Conservation (phyloP, 2,888 invertebrate genomes). For the Empis stercorea region DNA sequence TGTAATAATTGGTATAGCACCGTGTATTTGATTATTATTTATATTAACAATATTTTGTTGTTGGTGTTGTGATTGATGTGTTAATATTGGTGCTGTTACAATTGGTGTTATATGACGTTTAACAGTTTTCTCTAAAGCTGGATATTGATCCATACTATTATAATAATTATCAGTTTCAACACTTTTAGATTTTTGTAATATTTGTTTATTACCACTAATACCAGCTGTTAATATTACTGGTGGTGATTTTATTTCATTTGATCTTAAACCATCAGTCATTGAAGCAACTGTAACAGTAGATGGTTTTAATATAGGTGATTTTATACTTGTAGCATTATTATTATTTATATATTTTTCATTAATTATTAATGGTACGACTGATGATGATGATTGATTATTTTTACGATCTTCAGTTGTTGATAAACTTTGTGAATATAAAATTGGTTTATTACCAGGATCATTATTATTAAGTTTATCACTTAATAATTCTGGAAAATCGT, state of each 20-base stretch:
- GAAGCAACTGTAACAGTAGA: too few species aligned
- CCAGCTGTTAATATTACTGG: too few species aligned
- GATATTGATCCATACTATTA: conserved; percentile 36
- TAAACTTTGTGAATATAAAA: conserved; percentile 25
- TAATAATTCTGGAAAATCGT: conserved; percentile 23
- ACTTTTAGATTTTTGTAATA: conserved; percentile 33
- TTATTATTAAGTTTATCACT: conserved; percentile 9
- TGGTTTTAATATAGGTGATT: too few species aligned
- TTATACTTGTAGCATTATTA: too few species aligned
- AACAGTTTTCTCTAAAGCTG: conserved; percentile 36
- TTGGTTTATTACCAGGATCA: conserved; percentile 13
- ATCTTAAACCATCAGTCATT: too few species aligned
- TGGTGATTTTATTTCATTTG: too few species aligned
- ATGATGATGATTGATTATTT: too few species aligned
- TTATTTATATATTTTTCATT: too few species aligned
- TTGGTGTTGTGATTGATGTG: neutral
- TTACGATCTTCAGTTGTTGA: conserved; percentile 9
- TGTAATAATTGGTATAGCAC: neutral
- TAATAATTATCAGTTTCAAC: conserved; percentile 30
- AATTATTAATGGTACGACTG: too few species aligned
- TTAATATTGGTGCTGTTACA: conserved; percentile 3
- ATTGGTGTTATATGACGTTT: conserved; percentile 29
- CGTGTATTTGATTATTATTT: neutral
- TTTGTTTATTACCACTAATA: neutral
- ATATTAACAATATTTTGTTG: conserved; percentile 5